These are phyloP conservation scores for Mycalesis mineus DNA, from an alignment of 2,888 invertebrate species.

Conservation along the genomic window DNA sequence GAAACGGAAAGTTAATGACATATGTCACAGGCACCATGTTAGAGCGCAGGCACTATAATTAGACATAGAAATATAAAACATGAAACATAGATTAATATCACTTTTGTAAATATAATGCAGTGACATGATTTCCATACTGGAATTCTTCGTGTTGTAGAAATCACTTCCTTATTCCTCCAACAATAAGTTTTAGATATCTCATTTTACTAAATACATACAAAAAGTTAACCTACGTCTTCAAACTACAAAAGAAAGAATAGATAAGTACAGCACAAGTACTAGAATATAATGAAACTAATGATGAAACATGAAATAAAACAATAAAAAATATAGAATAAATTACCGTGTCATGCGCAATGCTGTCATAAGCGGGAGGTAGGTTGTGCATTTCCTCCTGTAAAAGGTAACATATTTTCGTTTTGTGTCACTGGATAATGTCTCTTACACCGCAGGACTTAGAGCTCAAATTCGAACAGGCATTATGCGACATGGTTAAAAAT, in stretches of 20 bases:
- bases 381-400: constrained; percentile 82
- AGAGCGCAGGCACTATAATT: too few species aligned
- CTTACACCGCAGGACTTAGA: not conserved
- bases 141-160: too few species aligned
- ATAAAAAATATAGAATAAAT: constrained; percentile 39
- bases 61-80: too few species aligned
- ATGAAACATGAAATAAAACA: not conserved
- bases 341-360: constrained; percentile 88
- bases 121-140: too few species aligned
- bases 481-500: not conserved
- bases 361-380: constrained; percentile 82
- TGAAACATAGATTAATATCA: too few species aligned
- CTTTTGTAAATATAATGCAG: too few species aligned
- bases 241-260: not conserved
- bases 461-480: not conserved
- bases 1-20: too few species aligned
- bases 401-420: constrained; percentile 17
- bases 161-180: too few species aligned
- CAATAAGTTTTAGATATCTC: too few species aligned
- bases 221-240: too few species aligned
- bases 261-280: not conserved
- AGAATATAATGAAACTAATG: not conserved
- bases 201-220: too few species aligned
- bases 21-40: too few species aligned
- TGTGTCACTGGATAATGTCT: not conserved